Percentiles rank a stretch among this genome's conserved stretches.
Evolutionary conservation across 2,113 vertebrate species (phyloP).

Genomic region (Phocoena phocoena): DNA sequence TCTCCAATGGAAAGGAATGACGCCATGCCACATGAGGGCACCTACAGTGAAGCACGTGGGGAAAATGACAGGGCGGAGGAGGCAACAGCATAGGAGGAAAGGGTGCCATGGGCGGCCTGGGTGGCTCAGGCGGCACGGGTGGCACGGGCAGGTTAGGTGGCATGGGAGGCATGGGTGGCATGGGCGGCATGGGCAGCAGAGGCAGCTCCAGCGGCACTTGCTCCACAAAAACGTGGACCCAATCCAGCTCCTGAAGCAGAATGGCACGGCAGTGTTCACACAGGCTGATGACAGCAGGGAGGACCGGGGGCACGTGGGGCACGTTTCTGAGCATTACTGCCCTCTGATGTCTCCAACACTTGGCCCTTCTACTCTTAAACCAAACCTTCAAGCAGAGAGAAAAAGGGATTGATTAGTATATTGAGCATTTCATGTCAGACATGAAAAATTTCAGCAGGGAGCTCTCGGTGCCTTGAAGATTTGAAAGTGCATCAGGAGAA

Average conservation of each 20-base stretch:
- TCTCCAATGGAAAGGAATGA: constrained; percentile 77
- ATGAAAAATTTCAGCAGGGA: background rate
- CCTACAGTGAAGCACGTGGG: constrained; percentile 60
- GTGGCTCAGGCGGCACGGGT: rapidly evolving
- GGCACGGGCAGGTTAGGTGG: no score
- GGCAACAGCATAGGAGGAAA: background rate
- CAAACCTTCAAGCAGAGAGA: constrained; percentile 81
- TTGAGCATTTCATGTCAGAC: background rate
- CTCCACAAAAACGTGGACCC: constrained; percentile 35
- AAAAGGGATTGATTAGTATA: background rate
- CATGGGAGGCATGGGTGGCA: no score
- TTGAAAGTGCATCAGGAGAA: background rate
- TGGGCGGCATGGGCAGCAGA: no score
- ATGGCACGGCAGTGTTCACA: constrained; percentile 66
- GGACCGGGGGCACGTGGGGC: constrained; percentile 46
- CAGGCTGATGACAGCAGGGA: constrained; percentile 61
- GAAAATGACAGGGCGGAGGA: rapidly evolving
- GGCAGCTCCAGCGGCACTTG: background rate
- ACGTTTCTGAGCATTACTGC: constrained; percentile 66
- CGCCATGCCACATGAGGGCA: constrained; percentile 64
- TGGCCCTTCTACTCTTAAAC: constrained; percentile 88
- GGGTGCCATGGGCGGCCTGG: background rate
- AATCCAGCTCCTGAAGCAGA: constrained; percentile 64
- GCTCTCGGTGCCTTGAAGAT: background rate
- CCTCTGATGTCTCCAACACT: constrained; percentile 84